A percentile compares a stretch with the other conserved stretches of the same genome.
Conservation (phyloP, 64 coral and sea anemone genomes). For the Stichodactyla helianthus region DNA sequence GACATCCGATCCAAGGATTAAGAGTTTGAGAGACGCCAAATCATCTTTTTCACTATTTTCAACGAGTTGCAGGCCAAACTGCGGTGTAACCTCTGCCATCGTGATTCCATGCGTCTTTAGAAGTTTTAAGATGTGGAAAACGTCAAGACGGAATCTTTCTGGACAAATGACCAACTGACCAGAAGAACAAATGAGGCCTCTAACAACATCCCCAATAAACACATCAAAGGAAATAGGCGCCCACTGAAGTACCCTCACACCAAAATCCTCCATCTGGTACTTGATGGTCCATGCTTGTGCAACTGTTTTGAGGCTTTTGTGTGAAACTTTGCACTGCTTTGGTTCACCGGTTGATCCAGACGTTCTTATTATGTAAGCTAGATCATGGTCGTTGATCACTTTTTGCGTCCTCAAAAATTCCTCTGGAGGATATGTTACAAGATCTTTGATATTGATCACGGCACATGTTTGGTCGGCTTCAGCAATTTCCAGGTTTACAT, state of each 20-base stretch:
- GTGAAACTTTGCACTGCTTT: not conserved
- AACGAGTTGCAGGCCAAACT: not conserved
- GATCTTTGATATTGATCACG: not conserved
- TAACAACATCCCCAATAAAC: conserved; percentile 15
- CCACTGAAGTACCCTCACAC: not conserved
- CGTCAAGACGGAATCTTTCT: not conserved
- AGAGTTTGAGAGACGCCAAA: not conserved
- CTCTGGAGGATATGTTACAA: not conserved
- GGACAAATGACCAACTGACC: not conserved
- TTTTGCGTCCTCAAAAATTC: not conserved
- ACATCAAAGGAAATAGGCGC: not conserved
- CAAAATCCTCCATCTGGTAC: not conserved
- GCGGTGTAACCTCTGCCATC: not conserved
- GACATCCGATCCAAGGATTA: not conserved
- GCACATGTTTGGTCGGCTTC: not conserved
- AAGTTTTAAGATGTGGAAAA: not conserved
- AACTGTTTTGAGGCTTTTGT: not conserved
- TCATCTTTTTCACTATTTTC: not conserved
- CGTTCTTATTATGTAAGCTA: not conserved
- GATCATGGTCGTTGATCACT: not conserved
- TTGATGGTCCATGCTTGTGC: not conserved
- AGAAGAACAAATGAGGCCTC: not conserved
- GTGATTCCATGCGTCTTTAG: not conserved
- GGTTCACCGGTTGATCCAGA: not conserved
- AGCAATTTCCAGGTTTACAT: not conserved